Conservation (phyloP, 1,140 invertebrate species). For the Pogonomyrmex californicus region DNA sequence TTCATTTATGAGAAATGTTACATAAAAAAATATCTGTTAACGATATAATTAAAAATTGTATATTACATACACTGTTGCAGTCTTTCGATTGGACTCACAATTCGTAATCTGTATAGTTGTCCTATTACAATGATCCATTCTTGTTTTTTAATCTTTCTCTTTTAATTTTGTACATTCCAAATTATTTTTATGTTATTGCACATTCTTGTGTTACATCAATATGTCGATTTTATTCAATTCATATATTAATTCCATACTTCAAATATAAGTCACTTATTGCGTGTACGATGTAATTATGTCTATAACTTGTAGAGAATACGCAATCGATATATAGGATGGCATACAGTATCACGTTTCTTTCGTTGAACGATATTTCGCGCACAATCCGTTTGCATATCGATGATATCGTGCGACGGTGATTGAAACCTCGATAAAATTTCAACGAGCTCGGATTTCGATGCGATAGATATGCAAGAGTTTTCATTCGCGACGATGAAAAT, state of each 20-base stretch:
- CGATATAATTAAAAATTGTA: neutral
- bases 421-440: neutral
- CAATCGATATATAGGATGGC: neutral
- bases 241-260: neutral
- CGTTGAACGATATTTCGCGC: slow-evolving; percentile 5
- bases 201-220: neutral
- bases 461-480: neutral
- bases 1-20: neutral
- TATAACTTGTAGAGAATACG: neutral
- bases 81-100: neutral
- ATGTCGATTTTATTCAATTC: neutral
- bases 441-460: too few relatives aligned
- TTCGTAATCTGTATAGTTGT: neutral
- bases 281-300: neutral
- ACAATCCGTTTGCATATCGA: slow-evolving; percentile 20
- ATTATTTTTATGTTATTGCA: neutral
- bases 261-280: neutral
- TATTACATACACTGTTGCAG: neutral
- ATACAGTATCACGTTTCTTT: slow-evolving; percentile 2
- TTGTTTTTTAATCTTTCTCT: neutral
- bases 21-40: neutral
- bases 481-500: neutral
- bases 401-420: neutral
- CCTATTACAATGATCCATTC: neutral
- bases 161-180: neutral